Conservation (phyloP, 1,140 invertebrate genomes). For the Thaumetopoea pityocampa region DNA sequence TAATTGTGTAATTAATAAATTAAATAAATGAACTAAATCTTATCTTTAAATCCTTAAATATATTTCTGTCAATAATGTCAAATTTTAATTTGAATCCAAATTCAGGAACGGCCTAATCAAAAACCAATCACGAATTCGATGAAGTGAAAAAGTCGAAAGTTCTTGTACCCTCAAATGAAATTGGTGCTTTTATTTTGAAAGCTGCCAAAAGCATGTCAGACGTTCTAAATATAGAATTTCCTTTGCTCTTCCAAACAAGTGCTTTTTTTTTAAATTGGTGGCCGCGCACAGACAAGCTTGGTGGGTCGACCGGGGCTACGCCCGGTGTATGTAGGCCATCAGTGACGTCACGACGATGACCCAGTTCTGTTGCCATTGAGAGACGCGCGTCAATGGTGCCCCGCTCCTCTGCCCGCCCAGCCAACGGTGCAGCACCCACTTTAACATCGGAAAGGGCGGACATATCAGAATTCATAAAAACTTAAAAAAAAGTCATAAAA, state of each 20-base stretch:
- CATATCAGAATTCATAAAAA: conserved; percentile 12
- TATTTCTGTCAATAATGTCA: no score
- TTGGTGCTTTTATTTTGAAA: conserved; percentile 25
- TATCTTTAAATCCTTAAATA: no score
- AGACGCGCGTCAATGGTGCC: conserved; percentile 66
- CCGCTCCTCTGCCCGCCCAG: conserved; percentile 30
- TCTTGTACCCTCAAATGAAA: conserved; percentile 4
- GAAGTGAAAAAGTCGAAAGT: neutral
- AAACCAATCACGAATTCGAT: neutral
- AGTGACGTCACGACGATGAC: conserved; percentile 66
- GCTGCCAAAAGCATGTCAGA: conserved; percentile 12
- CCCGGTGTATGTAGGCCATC: conserved; percentile 64
- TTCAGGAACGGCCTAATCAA: no score
- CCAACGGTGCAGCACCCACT: conserved; percentile 19
- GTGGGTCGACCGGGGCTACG: conserved; percentile 41
- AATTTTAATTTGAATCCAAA: no score
- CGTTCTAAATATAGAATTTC: conserved; percentile 54
- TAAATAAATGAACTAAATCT: no score
- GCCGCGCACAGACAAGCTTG: no score
- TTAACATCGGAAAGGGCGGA: conserved; percentile 9
- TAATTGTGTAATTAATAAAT: no score
- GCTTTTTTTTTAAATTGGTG: conserved; percentile 18
- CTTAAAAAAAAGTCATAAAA: neutral
- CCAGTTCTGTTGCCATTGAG: conserved; percentile 66
- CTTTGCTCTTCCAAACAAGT: conserved; percentile 42